A percentile compares a stretch with the other conserved stretches of the same genome.
Conservation (phyloP, 2,797 vertebrate species). For the Oreortyx pictus region DNA sequence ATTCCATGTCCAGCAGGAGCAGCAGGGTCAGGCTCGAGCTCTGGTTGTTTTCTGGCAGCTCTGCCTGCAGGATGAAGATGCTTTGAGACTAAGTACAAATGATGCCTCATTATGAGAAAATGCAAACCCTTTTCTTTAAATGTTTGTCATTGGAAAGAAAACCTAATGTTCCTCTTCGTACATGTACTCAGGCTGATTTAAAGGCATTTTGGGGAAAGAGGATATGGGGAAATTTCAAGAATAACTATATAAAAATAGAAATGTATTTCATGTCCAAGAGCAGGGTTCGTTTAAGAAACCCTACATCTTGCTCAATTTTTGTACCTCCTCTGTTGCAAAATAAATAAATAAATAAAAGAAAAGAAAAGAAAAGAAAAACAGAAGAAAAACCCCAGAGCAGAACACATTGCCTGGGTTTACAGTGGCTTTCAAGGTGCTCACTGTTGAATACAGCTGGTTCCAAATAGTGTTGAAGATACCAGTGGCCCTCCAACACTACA, state of each 20-base stretch:
- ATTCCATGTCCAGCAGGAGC: slow-evolving; percentile 14
- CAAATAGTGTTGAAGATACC: neutral
- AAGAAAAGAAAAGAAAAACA: no score
- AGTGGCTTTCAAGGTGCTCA: neutral
- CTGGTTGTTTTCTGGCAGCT: slow-evolving; percentile 17
- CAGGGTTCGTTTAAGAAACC: neutral
- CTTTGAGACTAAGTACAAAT: slow-evolving; percentile 7
- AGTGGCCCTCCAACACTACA: neutral
- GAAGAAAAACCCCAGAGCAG: neutral
- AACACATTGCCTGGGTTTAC: neutral
- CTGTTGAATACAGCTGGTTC: neutral
- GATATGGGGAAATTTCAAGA: neutral
- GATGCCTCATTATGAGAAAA: slow-evolving; percentile 32
- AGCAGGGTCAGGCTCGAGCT: slow-evolving; percentile 8
- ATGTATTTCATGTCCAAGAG: neutral
- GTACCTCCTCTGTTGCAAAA: neutral
- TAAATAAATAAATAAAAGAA: no score
- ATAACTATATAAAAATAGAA: neutral
- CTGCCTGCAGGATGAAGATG: slow-evolving; percentile 7
- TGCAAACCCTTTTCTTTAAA: slow-evolving; percentile 27
- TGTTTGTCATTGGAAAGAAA: slow-evolving; percentile 12
- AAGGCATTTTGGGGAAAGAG: neutral
- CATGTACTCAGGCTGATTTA: neutral
- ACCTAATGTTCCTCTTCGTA: slow-evolving; percentile 20
- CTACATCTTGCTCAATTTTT: neutral